These are phyloP conservation scores for Conger conger DNA, from an alignment of 2,113 vertebrate species.

Conservation along the genomic window DNA sequence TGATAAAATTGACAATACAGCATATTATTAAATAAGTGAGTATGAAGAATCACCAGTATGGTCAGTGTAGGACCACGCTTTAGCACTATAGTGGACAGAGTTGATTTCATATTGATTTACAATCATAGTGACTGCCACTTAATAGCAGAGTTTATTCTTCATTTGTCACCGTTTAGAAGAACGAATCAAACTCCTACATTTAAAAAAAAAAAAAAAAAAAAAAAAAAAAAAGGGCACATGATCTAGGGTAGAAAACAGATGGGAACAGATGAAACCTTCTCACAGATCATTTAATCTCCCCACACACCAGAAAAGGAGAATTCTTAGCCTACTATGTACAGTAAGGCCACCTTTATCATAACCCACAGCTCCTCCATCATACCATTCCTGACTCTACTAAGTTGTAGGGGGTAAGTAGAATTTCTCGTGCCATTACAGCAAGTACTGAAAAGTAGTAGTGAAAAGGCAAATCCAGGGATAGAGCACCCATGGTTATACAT, in stretches of 20 bases:
- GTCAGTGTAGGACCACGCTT: neutral
- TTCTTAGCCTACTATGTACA: neutral
- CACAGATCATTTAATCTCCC: neutral
- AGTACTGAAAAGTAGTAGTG: neutral
- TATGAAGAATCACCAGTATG: neutral
- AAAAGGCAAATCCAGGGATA: neutral
- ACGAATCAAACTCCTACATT: neutral
- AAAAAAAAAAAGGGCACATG: constrained; percentile 30
- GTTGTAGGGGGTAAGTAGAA: neutral
- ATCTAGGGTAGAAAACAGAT: neutral
- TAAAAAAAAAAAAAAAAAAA: too few species aligned
- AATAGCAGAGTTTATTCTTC: constrained; percentile 13
- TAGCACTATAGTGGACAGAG: neutral
- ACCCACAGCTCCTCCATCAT: neutral
- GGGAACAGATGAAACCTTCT: neutral
- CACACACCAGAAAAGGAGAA: neutral
- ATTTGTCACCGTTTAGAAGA: constrained; percentile 15
- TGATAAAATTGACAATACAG: neutral
- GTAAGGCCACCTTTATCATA: neutral
- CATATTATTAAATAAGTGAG: neutral
- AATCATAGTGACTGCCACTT: neutral
- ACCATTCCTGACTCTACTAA: neutral
- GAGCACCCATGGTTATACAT: neutral
- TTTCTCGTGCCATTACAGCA: neutral
- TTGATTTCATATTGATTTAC: neutral